Conservation (phyloP, 2,113 vertebrate genomes). For the Psittacus erithacus region DNA sequence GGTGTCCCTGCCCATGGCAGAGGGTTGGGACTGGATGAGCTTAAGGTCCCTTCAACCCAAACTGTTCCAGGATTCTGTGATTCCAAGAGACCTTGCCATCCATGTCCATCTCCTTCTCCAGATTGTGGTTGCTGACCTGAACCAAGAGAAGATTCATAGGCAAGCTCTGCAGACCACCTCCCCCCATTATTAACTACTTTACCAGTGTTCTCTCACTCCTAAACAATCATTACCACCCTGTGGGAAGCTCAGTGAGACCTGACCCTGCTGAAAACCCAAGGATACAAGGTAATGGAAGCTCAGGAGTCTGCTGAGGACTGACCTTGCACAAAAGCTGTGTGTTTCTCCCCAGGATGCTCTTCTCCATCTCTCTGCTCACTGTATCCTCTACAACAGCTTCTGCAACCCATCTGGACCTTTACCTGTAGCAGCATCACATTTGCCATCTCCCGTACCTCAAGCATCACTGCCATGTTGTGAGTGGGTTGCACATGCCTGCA, state of each 20-base stretch:
- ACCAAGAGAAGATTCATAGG: not conserved
- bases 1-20: not conserved
- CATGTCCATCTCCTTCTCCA: not conserved
- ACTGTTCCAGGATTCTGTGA: not conserved
- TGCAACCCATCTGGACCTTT: not conserved
- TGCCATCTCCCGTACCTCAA: not conserved
- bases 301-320: not conserved
- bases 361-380: not conserved
- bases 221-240: fast-evolving
- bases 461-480: fast-evolving
- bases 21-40: not conserved
- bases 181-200: not conserved
- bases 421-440: fast-evolving
- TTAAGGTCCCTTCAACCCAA: not conserved
- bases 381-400: not conserved
- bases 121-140: not conserved
- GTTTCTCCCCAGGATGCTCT: not conserved
- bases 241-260: not conserved
- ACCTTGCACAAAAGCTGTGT: fast-evolving
- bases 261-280: not conserved
- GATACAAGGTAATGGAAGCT: not conserved
- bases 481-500: not conserved
- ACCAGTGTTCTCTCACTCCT: not conserved
- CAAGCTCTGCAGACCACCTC: not conserved
- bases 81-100: not conserved